A percentile compares a stretch with the other conserved stretches of the same genome.
phyloP scores from a whole-genome alignment of 2,113 vertebrate genomes.

The Melanostigma gelatinosum region DNA sequence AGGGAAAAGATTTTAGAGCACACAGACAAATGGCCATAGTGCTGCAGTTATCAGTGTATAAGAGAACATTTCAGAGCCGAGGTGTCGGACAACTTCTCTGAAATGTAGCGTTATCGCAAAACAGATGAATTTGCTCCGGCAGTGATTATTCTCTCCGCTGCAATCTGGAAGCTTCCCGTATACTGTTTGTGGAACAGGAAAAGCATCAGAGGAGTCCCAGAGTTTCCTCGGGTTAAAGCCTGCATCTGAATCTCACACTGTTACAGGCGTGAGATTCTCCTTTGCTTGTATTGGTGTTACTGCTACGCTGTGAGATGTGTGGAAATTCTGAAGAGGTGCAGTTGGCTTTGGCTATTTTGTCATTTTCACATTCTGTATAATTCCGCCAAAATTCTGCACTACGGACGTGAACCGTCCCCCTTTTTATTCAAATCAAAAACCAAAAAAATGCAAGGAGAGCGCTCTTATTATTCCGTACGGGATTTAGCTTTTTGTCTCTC shows the following conservation, averaged over 20 bases:
- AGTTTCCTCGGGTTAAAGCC: constrained; percentile 62
- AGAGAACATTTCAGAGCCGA: constrained; percentile 65
- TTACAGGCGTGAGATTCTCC: constrained; percentile 59
- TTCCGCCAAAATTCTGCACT: background rate
- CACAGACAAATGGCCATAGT: constrained; percentile 48
- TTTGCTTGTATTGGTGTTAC: constrained; percentile 35
- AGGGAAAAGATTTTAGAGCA: constrained; percentile 23
- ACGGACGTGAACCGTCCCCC: background rate
- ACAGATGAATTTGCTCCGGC: constrained; percentile 77
- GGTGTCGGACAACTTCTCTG: constrained; percentile 72
- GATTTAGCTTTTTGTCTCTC: constrained; percentile 60
- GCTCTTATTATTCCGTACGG: constrained; percentile 38
- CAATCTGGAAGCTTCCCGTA: constrained; percentile 68
- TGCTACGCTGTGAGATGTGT: constrained; percentile 31
- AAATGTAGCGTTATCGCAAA: constrained; percentile 68
- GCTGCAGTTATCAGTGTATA: constrained; percentile 52
- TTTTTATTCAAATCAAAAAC: constrained; percentile 26
- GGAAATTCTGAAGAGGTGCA: constrained; percentile 21
- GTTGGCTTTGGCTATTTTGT: constrained; percentile 28
- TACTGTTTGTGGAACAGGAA: constrained; percentile 50
- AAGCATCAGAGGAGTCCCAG: constrained; percentile 46
- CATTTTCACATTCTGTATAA: background rate
- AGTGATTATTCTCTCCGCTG: constrained; percentile 62
- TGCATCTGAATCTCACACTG: constrained; percentile 60
- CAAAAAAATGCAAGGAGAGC: constrained; percentile 38